These are phyloP conservation scores for Spicauda simplicius DNA, from an alignment of 2,888 invertebrate species.

Conservation along the genomic window DNA sequence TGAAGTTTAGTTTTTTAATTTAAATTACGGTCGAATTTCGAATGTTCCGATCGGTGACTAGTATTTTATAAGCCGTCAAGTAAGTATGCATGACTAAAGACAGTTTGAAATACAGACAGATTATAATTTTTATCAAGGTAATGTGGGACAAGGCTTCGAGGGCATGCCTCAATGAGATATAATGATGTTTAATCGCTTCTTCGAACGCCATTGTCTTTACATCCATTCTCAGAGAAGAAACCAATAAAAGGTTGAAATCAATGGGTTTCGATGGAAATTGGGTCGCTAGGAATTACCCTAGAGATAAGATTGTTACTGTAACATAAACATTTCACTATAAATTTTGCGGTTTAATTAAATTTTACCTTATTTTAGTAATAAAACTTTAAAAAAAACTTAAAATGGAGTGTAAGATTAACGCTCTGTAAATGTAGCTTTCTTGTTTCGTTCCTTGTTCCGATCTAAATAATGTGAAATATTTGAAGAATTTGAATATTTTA, in stretches of 20 bases:
- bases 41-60: too few relatives aligned
- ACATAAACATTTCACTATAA: not conserved
- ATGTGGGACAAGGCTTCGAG: constrained; percentile 1
- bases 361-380: too few relatives aligned
- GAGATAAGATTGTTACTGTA: not conserved
- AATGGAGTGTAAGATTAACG: too few relatives aligned
- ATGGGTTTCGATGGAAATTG: constrained; percentile 20
- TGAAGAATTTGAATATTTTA: too few relatives aligned
- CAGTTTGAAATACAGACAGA: not conserved
- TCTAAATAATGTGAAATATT: too few relatives aligned
- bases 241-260: constrained; percentile 19
- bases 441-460: too few relatives aligned
- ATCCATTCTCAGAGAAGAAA: constrained; percentile 19
- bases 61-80: too few relatives aligned
- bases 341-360: not conserved
- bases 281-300: not conserved
- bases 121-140: not conserved
- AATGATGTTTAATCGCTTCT: constrained; percentile 21
- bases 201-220: constrained; percentile 4
- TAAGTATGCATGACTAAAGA: too few relatives aligned
- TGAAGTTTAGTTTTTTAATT: too few relatives aligned
- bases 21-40: too few relatives aligned
- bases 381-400: too few relatives aligned
- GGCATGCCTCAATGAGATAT: constrained; percentile 4
- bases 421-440: too few relatives aligned